A percentile compares a stretch with the other conserved stretches of the same genome.
phyloP scores from a whole-genome alignment of 2,888 invertebrate species.

The Stomorhina lunata region DNA sequence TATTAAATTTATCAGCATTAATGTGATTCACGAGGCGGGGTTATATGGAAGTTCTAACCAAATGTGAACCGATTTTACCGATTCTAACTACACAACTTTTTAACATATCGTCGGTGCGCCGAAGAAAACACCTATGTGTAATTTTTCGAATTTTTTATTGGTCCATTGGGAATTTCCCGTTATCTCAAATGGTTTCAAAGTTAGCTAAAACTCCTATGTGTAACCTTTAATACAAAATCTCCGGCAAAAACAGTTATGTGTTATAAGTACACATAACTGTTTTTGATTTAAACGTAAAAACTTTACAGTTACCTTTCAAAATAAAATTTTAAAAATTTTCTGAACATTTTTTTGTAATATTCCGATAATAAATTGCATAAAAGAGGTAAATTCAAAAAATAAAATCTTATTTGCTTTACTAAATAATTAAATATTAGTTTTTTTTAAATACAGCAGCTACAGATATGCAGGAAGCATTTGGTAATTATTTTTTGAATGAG shows the following conservation, averaged over 20 bases:
- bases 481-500: conserved; percentile 12
- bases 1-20: too few relatives aligned
- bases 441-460: not conserved
- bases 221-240: not conserved
- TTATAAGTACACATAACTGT: conserved; percentile 10
- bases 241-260: not conserved
- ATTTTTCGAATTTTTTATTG: too few relatives aligned
- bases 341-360: too few relatives aligned
- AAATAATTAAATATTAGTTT: not conserved
- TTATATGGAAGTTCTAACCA: too few relatives aligned
- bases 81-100: too few relatives aligned
- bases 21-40: too few relatives aligned
- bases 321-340: not conserved
- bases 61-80: too few relatives aligned
- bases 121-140: too few relatives aligned
- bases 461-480: conserved; percentile 14
- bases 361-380: not conserved
- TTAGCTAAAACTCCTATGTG: not conserved
- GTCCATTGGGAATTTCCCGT: too few relatives aligned
- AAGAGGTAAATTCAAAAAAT: not conserved
- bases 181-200: conserved; percentile 5
- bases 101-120: too few relatives aligned
- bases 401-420: not conserved
- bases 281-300: conserved; percentile 10
- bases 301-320: not conserved